phyloP scores from a whole-genome alignment of 2,113 vertebrate genomes.

The Phylloscopus whistleri region DNA sequence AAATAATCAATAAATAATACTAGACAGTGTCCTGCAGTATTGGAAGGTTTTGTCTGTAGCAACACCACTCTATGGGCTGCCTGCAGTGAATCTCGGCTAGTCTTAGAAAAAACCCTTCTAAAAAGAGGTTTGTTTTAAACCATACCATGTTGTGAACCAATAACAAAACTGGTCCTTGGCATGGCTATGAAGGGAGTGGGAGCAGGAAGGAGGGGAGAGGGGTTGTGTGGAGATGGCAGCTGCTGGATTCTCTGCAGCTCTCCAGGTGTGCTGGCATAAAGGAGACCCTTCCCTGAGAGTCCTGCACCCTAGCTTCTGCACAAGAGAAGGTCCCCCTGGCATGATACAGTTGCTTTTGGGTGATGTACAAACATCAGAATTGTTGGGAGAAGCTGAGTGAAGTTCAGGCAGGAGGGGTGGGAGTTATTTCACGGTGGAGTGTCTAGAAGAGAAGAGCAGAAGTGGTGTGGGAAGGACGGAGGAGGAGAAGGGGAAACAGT shows the following conservation, averaged over 20 bases:
- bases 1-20: background rate
- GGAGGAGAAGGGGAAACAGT: background rate
- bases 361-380: background rate
- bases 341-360: background rate
- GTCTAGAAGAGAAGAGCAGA: background rate
- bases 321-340: background rate
- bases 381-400: background rate
- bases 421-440: background rate
- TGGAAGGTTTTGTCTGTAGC: background rate
- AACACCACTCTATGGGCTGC: background rate
- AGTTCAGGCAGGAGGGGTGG: background rate
- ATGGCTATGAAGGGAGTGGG: background rate
- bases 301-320: background rate
- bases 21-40: background rate
- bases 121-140: background rate
- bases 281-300: background rate
- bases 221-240: background rate
- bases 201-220: background rate
- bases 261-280: background rate
- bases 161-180: background rate
- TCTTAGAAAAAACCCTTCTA: background rate
- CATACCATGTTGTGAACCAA: background rate
- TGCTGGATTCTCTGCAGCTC: background rate
- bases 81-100: background rate
- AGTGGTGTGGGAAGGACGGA: background rate